Base-by-base conservation (phyloP, 2,888 invertebrate genomes). In the Drosophila colorata region DNA sequence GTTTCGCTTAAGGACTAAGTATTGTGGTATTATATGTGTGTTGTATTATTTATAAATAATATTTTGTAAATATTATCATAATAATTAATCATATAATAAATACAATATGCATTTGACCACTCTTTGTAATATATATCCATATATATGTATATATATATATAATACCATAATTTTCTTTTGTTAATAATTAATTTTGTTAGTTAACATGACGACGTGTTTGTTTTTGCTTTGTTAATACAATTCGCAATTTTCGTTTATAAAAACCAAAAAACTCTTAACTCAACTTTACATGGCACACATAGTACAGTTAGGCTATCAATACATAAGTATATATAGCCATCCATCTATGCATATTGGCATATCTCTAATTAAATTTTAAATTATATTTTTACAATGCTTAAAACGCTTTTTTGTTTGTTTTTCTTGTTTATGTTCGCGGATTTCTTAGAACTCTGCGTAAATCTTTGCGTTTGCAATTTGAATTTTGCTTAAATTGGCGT, bases 161-260 rank as follows among this genome's bases (percentile, higher is more conserved):
- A 74, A 72, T 72, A 75, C 63, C 78, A 74, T 71, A 74, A 76
- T 80, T 65, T 43, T 25, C 28, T n/a, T 63, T 69, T 72, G 69
- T 69, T 78, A 69, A 78, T 85, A 81, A 78, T 74, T 78, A 74
- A 76, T 81, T 79, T 74, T 59, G 69, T 80, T 90, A 91, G 90
- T 90, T 90, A 90, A 90, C 90, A 90, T 90, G 87, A 89, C 90
- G 90, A 90, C 90, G 88, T 90, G 90, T 88, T 87, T 87, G 83
- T 69, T 78, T 74, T 85, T 82, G 83, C 72, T 60, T 82, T 85
- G 70, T 73, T 83, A 68, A 70, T 74, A 88, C 87, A 83, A 75
- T 75, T 75, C 40, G 80, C 85, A 88, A 84, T 56, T 61, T 68
- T 67, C 56, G 61, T 69, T 74, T 56, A 67, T 56, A 82, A 76